phyloP scores from a whole-genome alignment of 2,888 invertebrate genomes.

The Tetrapedia diversipes region DNA sequence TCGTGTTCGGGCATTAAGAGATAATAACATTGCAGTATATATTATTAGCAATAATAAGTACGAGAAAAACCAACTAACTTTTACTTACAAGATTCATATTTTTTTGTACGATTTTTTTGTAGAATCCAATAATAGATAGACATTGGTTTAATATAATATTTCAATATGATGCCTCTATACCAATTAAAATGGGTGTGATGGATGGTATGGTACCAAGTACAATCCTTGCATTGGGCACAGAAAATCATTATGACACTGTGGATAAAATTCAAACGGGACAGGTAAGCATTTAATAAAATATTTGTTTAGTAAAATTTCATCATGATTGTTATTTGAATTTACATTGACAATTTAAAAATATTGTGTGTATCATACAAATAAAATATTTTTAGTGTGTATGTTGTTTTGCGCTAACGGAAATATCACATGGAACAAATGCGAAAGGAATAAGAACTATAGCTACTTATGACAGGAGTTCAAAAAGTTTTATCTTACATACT shows the following conservation, averaged over 20 bases:
- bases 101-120: slow-evolving; percentile 4
- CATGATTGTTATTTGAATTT: not conserved
- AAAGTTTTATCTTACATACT: slow-evolving; percentile 94
- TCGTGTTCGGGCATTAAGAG: slow-evolving; percentile 20
- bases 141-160: slow-evolving; percentile 37
- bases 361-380: not conserved
- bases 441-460: slow-evolving; percentile 95
- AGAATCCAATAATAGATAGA: slow-evolving; percentile 37
- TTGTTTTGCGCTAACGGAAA: slow-evolving; percentile 95
- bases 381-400: slow-evolving; percentile 86
- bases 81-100: not conserved
- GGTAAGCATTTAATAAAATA: slow-evolving; percentile 72
- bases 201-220: slow-evolving; percentile 83
- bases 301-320: not conserved
- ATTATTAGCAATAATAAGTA: not conserved
- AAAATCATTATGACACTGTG: slow-evolving; percentile 81
- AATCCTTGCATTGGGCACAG: slow-evolving; percentile 83
- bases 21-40: slow-evolving; percentile 32
- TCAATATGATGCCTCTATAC: slow-evolving; percentile 32
- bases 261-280: slow-evolving; percentile 76
- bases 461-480: slow-evolving; percentile 90
- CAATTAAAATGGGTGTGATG: slow-evolving; percentile 63
- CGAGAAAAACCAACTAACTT: not conserved
- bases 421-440: slow-evolving; percentile 97
- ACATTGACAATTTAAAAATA: not conserved